Base-by-base conservation (phyloP, 2,888 invertebrate genomes). In the Limnephilus rhombicus region DNA sequence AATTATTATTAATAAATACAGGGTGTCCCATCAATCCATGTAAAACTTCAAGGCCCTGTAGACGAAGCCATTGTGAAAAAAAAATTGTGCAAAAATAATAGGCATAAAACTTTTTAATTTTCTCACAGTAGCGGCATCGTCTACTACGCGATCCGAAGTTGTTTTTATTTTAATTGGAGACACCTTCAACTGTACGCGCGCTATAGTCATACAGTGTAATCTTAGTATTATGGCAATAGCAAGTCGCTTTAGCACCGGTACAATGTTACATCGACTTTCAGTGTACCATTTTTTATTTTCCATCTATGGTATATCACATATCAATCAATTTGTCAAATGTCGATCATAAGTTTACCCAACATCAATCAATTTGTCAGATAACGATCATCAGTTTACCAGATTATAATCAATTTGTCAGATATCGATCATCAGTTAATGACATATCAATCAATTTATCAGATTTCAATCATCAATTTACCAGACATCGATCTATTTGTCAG, bases 191-290 rank as follows among this genome's bases (percentile, higher is more conserved):
- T 68, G 68, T 37, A 83, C 15, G 83, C 24, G 18, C 24, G 15
- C 37, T 83, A 83, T 83, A 24, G 24, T 34, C 34, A 37, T 83
- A 83, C 15, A 18, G 37, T 83, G 83, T 83, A 83, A 83, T 80
- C 88, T 89, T 89, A 89, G n/a, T 37, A 34, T 80, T 89, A 89
- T 89, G 88, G 88, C 88, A 89, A 89, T 80, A 80, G 37, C 88
- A 34, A 86, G 87, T 68, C 87, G 87, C 87, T 87, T 87, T 87
- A 87, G 87, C 87, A 87, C 87, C 87, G 87, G 87, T 37, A 83
- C 37, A 83, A 83, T 37, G 37, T 83, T 83, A 83, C 18, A 83
- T 83, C 83, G 37, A 37, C 83, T 37, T 83, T 24, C 83, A 41
- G n/a, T 34, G 68, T 68, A 68, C 68, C 68, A 68, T n/a, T 68